These are phyloP conservation scores for Orycteropus afer DNA, from an alignment of 2,113 vertebrate species.

Conservation along the genomic window DNA sequence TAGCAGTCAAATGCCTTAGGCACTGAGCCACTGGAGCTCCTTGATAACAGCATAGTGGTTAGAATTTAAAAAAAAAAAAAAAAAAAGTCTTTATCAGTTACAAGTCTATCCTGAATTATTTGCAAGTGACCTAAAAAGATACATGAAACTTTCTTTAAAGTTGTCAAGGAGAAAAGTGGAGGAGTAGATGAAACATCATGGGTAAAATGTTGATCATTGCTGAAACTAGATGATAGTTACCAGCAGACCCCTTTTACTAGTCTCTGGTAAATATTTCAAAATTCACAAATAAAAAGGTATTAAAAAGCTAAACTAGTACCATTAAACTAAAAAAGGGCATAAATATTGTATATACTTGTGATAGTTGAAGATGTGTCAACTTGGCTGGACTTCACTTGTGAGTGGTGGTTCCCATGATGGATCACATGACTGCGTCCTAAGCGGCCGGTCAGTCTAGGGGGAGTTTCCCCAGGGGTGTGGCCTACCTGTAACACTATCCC, in stretches of 20 bases:
- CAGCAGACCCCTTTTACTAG: neutral
- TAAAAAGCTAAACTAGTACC: neutral
- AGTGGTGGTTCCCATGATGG: no score
- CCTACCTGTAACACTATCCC: no score
- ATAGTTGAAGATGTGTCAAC: no score
- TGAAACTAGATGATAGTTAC: neutral
- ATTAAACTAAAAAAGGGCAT: neutral
- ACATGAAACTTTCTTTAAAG: constrained; percentile 41
- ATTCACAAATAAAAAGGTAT: constrained; percentile 2
- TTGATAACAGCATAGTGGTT: neutral
- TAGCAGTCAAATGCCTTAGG: no score
- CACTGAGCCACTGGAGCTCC: no score
- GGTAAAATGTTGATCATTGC: neutral
- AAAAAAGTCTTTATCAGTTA: neutral
- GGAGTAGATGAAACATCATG: neutral
- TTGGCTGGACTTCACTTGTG: no score
- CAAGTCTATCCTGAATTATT: neutral
- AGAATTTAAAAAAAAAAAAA: no score
- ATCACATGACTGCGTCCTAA: no score
- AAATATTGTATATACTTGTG: constrained; percentile 37
- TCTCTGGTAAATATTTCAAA: constrained; percentile 1
- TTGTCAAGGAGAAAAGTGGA: constrained; percentile 20
- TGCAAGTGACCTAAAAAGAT: neutral
- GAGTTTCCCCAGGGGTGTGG: no score
- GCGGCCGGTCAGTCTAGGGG: no score